Evolutionary conservation across 2,888 invertebrate species (phyloP), one percentile per base, ranked within the genome.

Genomic region (Steromphala cineraria): DNA sequence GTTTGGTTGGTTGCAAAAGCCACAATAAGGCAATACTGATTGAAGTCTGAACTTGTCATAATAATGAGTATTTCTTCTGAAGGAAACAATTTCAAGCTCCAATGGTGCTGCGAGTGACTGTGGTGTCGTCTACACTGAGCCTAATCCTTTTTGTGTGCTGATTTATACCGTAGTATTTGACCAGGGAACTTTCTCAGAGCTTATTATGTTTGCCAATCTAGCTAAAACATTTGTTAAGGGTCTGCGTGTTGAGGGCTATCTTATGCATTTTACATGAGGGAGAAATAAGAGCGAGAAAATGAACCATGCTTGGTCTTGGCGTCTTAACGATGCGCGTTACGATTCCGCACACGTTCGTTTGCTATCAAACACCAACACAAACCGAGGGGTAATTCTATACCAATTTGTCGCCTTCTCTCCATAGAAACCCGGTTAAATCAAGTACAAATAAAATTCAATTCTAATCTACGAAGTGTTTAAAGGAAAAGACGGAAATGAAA

Each of bases 201-300:
- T 71, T 71, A 31, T 71, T 71, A 71, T 71, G 71, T 71, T 71
- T 71, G 71, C 71, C 71, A 71, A 71, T 71, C 71, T 71, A 36
- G 71, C 71, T 71, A 71, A 71, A 71, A 71, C 71, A 71, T 71
- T 71, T 71, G 71, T 71, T 71, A 36, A 36, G 71, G 19, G 71
- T 4, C 71, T 71, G 71, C 19, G 71, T 71, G 31, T 71, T 71
- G 71, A 19, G 71, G 40, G 36, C 28, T 13, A 36, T 36, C 71
- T 71, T 71, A 71, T 71, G 71, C 71, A 71, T 71, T 71, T 71
- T 71, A 71, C 71, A 71, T 71, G 71, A 71, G 40, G 71, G 71
- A 67, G 19, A 19, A 31, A 71, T 40, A 19, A 15, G 71, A 71
- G 71, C 36, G 40, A 19, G 19, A 36, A 40, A 71, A 71, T 31